Conservation (phyloP, 2,113 vertebrate species). For the Archocentrus centrarchus region DNA sequence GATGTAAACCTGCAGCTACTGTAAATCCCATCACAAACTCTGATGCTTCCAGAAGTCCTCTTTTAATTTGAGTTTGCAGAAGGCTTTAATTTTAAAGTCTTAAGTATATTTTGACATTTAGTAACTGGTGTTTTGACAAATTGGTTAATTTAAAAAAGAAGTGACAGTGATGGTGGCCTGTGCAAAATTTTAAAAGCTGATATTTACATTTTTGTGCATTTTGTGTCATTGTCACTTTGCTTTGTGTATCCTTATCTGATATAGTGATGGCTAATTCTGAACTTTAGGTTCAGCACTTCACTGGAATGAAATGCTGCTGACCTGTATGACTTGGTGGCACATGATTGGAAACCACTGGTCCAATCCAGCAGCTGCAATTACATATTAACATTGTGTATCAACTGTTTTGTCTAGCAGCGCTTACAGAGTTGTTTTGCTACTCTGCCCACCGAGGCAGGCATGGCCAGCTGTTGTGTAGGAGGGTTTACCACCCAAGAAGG, state of each 20-base stretch:
- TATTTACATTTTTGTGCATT: not conserved
- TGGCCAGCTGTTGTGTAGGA: constrained; percentile 12
- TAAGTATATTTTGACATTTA: not conserved
- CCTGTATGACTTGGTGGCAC: not conserved
- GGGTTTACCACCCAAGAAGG: constrained; percentile 20
- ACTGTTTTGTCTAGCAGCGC: constrained; percentile 6
- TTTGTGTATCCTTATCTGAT: not conserved
- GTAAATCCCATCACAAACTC: not conserved
- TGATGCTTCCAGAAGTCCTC: not conserved
- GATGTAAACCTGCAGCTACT: not conserved
- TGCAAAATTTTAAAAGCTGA: not conserved
- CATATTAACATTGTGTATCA: constrained; percentile 12
- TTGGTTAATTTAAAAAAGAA: too few relatives aligned
- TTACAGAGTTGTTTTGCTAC: not conserved
- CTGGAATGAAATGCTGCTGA: not conserved
- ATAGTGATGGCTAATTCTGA: not conserved
- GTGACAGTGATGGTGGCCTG: not conserved
- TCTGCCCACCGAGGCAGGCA: constrained; percentile 12
- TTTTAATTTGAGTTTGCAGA: not conserved
- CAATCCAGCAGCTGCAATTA: constrained; percentile 10
- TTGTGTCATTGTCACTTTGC: too few relatives aligned
- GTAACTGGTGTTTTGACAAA: too few relatives aligned
- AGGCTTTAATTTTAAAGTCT: not conserved
- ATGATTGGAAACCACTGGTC: constrained; percentile 1
- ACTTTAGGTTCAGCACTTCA: not conserved